These are phyloP conservation scores for Lasioglossum zephyrum DNA, from an alignment of 2,888 invertebrate genomes.

Conservation along the genomic window DNA sequence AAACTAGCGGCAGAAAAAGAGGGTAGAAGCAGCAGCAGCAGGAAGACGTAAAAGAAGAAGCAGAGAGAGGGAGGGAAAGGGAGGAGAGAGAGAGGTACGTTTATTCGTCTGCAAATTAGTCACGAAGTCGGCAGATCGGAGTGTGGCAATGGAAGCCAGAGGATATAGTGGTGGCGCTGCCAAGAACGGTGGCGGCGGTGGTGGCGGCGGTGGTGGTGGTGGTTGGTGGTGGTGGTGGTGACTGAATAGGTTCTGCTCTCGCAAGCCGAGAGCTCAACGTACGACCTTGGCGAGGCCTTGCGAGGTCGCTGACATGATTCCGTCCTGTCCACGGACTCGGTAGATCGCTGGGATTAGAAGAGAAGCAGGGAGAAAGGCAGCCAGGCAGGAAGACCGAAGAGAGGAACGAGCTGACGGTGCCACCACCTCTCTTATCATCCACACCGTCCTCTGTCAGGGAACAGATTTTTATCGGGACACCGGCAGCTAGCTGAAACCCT, in stretches of 20 bases:
- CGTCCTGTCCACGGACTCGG: slow-evolving; percentile 68
- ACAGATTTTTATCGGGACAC: slow-evolving; percentile 49
- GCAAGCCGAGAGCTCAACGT: slow-evolving; percentile 80
- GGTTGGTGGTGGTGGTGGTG: background rate
- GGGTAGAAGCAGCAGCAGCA: background rate
- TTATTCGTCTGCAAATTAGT: slow-evolving; percentile 80
- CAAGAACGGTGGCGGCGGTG: slow-evolving; percentile 58
- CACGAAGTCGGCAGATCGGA: slow-evolving; percentile 74
- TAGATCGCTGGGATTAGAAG: slow-evolving; percentile 65
- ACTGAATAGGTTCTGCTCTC: slow-evolving; percentile 71
- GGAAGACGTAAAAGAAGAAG: slow-evolving; percentile 13
- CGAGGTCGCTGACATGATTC: slow-evolving; percentile 83
- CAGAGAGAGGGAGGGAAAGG: background rate
- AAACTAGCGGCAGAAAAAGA: slow-evolving; percentile 1
- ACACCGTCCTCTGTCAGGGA: slow-evolving; percentile 30
- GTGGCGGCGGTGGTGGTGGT: slow-evolving; percentile 9
- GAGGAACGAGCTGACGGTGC: slow-evolving; percentile 39
- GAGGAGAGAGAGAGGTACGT: slow-evolving; percentile 40
- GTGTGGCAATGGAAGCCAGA: slow-evolving; percentile 49
- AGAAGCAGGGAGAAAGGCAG: slow-evolving; percentile 41
- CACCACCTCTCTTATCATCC: slow-evolving; percentile 63
- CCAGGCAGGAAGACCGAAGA: slow-evolving; percentile 23
- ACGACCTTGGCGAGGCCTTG: slow-evolving; percentile 84
- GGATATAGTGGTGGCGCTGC: slow-evolving; percentile 57
- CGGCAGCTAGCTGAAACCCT: slow-evolving; percentile 34